phyloP scores from a whole-genome alignment of 2,113 vertebrate genomes.

The Nycticebus coucang region DNA sequence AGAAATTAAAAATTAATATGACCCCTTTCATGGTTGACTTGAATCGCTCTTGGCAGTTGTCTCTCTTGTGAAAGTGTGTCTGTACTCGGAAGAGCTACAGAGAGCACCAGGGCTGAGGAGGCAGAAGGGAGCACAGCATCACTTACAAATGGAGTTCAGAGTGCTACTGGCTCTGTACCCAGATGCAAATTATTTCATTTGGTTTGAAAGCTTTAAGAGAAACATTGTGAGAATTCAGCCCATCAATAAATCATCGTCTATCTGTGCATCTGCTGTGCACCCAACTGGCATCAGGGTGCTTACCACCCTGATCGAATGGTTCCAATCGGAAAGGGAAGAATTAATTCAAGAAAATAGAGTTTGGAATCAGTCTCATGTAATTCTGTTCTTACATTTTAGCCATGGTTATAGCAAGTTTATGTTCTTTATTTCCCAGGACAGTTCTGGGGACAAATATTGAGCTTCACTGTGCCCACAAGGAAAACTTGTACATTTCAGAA shows the following conservation, averaged over 20 bases:
- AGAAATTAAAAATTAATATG: constrained; percentile 48
- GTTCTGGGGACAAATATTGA: not conserved
- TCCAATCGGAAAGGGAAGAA: not conserved
- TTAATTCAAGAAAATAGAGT: not conserved
- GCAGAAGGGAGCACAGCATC: accelerated
- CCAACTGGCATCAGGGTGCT: too few species aligned
- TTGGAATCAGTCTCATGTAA: not conserved
- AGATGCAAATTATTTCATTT: not conserved
- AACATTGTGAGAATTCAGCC: not conserved
- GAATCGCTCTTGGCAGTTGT: not conserved
- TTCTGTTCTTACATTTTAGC: not conserved
- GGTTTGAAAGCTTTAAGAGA: not conserved
- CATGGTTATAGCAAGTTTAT: not conserved
- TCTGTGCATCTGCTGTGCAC: not conserved
- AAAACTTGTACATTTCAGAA: not conserved
- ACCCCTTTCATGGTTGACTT: not conserved
- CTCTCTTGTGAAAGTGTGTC: not conserved
- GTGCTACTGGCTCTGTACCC: not conserved
- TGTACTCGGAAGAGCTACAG: not conserved
- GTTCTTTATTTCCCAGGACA: not conserved
- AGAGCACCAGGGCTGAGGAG: accelerated
- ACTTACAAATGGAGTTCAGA: not conserved
- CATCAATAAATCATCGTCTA: not conserved
- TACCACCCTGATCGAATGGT: too few species aligned
- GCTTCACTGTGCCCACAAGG: not conserved